Evolutionary conservation across 2,113 vertebrate species (phyloP).

Genomic region (Eira barbara): DNA sequence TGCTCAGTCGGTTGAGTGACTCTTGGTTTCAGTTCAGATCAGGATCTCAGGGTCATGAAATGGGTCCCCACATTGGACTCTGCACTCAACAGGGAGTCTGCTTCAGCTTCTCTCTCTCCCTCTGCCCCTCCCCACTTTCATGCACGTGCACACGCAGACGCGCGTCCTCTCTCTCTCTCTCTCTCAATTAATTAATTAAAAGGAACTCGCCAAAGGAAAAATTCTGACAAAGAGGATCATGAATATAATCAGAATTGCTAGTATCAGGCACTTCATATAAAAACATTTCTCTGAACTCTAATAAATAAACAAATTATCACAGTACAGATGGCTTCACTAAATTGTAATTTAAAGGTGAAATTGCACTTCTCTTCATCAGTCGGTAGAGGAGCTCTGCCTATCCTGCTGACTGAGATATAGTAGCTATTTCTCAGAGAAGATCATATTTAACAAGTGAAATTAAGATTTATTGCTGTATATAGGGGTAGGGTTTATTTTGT

Average conservation of each 20-base stretch:
- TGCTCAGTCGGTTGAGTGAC: not conserved
- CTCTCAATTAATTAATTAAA: no score
- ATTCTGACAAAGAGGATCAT: not conserved
- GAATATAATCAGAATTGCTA: not conserved
- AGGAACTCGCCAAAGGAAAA: not conserved
- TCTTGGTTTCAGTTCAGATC: not conserved
- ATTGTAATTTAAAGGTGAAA: not conserved
- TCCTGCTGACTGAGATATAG: not conserved
- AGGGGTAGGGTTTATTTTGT: not conserved
- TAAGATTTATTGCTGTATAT: not conserved
- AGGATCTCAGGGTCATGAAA: not conserved
- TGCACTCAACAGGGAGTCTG: not conserved
- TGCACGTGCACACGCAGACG: accelerated
- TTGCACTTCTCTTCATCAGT: not conserved
- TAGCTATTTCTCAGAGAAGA: not conserved
- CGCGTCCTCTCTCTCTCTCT: no score
- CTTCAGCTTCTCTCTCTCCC: not conserved
- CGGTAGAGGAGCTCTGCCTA: not conserved
- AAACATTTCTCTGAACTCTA: not conserved
- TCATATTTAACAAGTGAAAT: not conserved
- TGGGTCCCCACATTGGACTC: not conserved
- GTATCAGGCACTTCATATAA: not conserved
- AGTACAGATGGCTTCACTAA: not conserved
- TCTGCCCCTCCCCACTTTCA: not conserved
- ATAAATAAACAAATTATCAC: not conserved